These are phyloP conservation scores for Onychomys torridus DNA, from an alignment of 2,797 vertebrate genomes.

Conservation along the genomic window DNA sequence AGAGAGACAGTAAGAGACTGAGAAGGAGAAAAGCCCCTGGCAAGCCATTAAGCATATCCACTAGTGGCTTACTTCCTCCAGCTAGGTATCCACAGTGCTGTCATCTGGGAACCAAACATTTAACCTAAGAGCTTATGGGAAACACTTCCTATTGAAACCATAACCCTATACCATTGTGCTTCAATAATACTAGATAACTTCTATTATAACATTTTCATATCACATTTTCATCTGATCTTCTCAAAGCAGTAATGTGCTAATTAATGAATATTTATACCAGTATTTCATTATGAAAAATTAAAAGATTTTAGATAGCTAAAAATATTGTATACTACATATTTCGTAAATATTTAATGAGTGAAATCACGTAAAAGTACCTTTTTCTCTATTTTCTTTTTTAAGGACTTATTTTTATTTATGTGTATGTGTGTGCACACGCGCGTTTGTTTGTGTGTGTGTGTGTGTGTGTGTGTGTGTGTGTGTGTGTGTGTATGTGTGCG, in stretches of 20 bases:
- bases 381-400: not conserved
- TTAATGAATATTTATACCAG: not conserved
- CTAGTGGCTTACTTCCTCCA: not conserved
- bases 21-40: not conserved
- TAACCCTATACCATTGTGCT: not conserved
- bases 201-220: not conserved
- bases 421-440: too few species aligned
- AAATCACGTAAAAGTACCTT: conserved; percentile 23
- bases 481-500: not conserved
- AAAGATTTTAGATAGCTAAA: conserved; percentile 29
- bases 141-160: not conserved
- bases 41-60: not conserved
- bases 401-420: not conserved
- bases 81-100: not conserved
- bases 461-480: not conserved
- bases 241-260: conserved; percentile 27
- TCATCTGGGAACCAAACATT: not conserved
- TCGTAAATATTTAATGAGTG: conserved; percentile 19
- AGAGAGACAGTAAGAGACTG: not conserved
- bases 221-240: conserved; percentile 39
- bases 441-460: not conserved
- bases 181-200: not conserved
- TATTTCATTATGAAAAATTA: conserved; percentile 50
- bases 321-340: not conserved
- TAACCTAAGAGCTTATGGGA: not conserved